Evolutionary conservation across 1,140 invertebrate species (phyloP).

Genomic region (Conopomorpha cramerella): DNA sequence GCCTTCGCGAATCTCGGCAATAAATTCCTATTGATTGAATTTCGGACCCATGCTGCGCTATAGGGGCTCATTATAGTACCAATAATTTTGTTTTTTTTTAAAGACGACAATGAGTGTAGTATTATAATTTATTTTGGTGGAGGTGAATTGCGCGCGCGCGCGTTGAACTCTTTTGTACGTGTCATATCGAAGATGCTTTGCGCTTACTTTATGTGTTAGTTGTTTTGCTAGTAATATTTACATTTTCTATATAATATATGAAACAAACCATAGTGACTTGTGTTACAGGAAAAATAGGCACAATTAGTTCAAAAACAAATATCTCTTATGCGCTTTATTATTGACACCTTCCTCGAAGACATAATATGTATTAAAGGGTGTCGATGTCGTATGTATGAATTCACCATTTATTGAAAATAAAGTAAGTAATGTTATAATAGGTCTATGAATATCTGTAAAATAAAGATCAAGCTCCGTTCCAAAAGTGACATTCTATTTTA

Average conservation of each 20-base stretch:
- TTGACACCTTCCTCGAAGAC: no score
- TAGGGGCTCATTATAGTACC: slow-evolving; percentile 51
- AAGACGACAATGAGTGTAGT: background rate
- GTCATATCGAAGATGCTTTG: background rate
- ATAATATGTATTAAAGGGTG: no score
- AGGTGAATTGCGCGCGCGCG: no score
- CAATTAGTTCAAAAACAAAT: background rate
- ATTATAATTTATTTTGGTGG: background rate
- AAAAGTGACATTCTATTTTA: no score
- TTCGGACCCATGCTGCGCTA: slow-evolving; percentile 52
- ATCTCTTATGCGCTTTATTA: no score
- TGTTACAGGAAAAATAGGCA: background rate
- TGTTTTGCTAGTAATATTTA: background rate
- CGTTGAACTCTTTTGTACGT: slow-evolving; percentile 2
- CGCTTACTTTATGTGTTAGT: background rate
- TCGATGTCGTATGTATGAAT: no score
- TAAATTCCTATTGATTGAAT: slow-evolving; percentile 58
- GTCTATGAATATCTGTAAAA: no score
- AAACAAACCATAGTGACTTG: background rate
- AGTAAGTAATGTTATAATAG: no score
- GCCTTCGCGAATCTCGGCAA: slow-evolving; percentile 52
- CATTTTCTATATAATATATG: background rate
- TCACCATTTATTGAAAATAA: no score
- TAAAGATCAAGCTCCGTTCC: no score
- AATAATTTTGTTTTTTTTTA: slow-evolving; percentile 27